Conservation (phyloP, 35 echinoderm and acorn worm genomes). For the Hemicentrotus pulcherrimus region DNA sequence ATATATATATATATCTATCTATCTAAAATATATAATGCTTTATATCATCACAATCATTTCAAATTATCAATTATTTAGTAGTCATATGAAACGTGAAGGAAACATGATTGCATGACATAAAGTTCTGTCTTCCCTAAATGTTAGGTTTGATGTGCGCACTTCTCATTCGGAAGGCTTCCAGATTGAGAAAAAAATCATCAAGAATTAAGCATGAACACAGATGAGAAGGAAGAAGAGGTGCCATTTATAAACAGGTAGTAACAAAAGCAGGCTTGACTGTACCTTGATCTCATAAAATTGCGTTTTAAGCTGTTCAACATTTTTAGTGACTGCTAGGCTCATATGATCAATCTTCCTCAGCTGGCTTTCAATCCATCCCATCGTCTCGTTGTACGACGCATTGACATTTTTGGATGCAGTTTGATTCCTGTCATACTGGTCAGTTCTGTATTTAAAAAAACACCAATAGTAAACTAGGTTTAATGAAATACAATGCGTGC, state of each 20-base stretch:
- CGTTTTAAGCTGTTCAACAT: constrained; percentile 54
- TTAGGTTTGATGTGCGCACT: constrained; percentile 87
- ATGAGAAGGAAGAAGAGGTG: no score
- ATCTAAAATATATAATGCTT: no score
- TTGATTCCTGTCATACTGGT: constrained; percentile 73
- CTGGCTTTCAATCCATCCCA: constrained; percentile 67
- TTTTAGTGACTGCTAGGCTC: constrained; percentile 62
- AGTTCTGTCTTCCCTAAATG: constrained; percentile 64
- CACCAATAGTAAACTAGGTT: no score
- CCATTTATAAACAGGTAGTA: neutral
- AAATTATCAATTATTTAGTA: no score
- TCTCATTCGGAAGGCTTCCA: constrained; percentile 82
- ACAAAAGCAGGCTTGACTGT: neutral
- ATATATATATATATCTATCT: no score
- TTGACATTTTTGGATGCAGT: constrained; percentile 76
- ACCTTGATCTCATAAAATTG: constrained; percentile 79
- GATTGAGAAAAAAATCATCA: neutral
- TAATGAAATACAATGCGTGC: no score
- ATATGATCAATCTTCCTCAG: constrained; percentile 71
- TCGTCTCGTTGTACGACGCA: constrained; percentile 60
- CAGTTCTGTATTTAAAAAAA: constrained; percentile 49
- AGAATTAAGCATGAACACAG: neutral
- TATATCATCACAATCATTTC: no score
- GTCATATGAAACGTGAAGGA: no score
- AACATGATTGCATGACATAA: neutral